Evolutionary conservation across 2,113 vertebrate genomes (phyloP), one percentile per base, ranked within the genome.

Genomic region (Chrysochloris asiatica): DNA sequence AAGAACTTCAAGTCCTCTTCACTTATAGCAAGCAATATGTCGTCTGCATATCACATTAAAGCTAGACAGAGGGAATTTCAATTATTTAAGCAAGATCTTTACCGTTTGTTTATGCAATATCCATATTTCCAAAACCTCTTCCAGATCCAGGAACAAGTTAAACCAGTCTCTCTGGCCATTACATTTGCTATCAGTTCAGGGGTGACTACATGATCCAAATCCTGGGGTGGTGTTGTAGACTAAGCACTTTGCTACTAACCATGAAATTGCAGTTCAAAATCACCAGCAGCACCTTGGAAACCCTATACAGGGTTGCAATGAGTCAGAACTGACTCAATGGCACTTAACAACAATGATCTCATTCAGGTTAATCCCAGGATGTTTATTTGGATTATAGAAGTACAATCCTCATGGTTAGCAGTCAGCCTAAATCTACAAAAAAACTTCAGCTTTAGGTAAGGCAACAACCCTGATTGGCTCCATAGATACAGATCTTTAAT

Each of bases 81-180:
- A 83, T 69, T 45, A 83, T 59, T 94, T 86, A 72, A 88, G n/a
- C 19, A 59, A 92, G 17, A 76, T 54, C 8, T 43, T 71, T 94
- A 63, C 61, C 88, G 41, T 83, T 83, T 50, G 14, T 88, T 28
- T 78, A n/a, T 50, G 22, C 8, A 77, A 45, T 17, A 59, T 72
- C 48, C 2, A 28, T 82, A 56, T 36, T 88, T 21, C 11, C 13
- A 52, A 90, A 93, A 52, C 71, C 30, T 90, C 10, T 65, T 85
- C 14, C 67, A 47, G 17, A 77, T 47, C 11, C 17, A 16, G 38
- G 4, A 1, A 7, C 90, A 72, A 50, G n/a, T 94, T 79, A 61
- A 80, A 28, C 43, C 61, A 50, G 36, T 80, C 54, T 47, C 43
- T 3, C 36, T 47, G 10, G n/a, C 8, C 41, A 28, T 30, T 21